phyloP scores from a whole-genome alignment of 2,113 vertebrate genomes.

The Epinephelus cyanopodus region DNA sequence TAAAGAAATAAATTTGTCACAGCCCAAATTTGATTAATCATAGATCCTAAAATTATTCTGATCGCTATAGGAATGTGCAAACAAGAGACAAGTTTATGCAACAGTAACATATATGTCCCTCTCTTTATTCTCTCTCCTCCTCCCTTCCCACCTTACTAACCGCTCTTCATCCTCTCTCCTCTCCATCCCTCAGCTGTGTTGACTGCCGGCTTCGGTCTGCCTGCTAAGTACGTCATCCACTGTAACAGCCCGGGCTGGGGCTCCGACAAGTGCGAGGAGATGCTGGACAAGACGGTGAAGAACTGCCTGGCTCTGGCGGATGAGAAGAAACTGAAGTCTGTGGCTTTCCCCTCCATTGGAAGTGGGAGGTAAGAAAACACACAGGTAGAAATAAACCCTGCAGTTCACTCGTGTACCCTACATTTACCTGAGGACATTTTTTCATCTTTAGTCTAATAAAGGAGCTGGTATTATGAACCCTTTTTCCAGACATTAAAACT shows the following conservation, averaged over 20 bases:
- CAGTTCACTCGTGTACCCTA: too few species aligned
- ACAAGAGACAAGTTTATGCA: background rate
- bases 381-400: too few species aligned
- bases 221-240: constrained; percentile 98
- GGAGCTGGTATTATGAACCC: background rate
- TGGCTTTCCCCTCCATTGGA: constrained; percentile 97
- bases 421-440: background rate
- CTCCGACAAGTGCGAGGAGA: constrained; percentile 95
- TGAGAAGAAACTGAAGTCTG: constrained; percentile 98
- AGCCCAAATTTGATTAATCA: background rate
- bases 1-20: too few species aligned
- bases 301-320: constrained; percentile 97
- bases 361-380: constrained; percentile 91
- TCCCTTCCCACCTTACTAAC: background rate
- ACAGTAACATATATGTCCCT: too few species aligned
- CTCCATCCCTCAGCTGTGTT: constrained; percentile 86
- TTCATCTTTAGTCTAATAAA: background rate
- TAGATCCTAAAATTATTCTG: background rate
- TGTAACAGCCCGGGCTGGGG: constrained; percentile 98
- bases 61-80: background rate
- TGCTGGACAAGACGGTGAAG: constrained; percentile 98
- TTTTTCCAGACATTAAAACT: background rate
- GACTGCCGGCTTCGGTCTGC: constrained; percentile 91
- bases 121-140: background rate
- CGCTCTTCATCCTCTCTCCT: background rate